A percentile compares a stretch with the other conserved stretches of the same genome.
phyloP scores from a whole-genome alignment of 2,113 vertebrate genomes.

The Panthera tigris region DNA sequence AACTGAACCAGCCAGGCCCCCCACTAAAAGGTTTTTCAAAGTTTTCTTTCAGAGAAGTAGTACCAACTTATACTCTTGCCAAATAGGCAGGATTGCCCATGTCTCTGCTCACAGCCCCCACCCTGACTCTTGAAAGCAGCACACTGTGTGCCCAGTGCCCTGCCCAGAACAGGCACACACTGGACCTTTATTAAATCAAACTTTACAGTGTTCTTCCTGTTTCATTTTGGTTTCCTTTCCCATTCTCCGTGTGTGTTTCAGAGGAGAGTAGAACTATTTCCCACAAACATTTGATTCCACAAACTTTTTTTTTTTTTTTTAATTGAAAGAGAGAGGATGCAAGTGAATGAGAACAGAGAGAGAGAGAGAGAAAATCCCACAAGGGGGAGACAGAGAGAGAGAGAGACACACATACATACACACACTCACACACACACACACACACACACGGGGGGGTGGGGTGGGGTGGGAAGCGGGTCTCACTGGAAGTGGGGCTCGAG shows the following conservation, averaged over 20 bases:
- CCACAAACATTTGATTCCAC: background rate
- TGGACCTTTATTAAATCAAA: background rate
- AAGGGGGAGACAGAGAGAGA: too few species aligned
- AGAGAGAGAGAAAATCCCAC: too few species aligned
- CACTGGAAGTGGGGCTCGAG: too few species aligned
- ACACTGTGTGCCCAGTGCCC: background rate
- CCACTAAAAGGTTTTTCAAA: background rate
- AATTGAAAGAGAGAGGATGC: too few species aligned
- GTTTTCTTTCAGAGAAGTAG: background rate
- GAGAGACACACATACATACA: too few species aligned
- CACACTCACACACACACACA: too few species aligned
- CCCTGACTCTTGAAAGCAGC: background rate
- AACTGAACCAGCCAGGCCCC: background rate
- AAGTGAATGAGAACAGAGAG: too few species aligned
- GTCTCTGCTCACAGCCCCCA: background rate
- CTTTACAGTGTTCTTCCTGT: background rate
- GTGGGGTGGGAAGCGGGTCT: too few species aligned
- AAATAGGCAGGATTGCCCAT: background rate
- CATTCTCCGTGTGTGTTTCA: background rate
- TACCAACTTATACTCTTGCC: background rate
- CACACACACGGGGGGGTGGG: too few species aligned
- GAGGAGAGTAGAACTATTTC: background rate
- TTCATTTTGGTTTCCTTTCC: conserved; percentile 11
- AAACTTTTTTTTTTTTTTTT: too few species aligned
- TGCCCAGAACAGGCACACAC: background rate